Conservation (phyloP, 2,113 vertebrate genomes). For the Rhinoptilus africanus region DNA sequence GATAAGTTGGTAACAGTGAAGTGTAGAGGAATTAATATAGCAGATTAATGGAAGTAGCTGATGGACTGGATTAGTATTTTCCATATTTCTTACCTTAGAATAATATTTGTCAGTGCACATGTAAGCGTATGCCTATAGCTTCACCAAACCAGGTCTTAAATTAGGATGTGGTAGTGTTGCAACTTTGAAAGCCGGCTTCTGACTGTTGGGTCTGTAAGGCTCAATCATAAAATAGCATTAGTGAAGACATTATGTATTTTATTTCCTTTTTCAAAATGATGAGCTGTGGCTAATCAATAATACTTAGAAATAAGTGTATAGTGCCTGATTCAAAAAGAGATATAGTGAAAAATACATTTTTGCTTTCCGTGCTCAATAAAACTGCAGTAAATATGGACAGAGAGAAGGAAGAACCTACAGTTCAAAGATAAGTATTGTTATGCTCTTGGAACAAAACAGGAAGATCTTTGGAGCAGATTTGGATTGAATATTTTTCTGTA, state of each 20-base stretch:
- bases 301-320: neutral
- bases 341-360: neutral
- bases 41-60: neutral
- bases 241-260: neutral
- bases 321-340: neutral
- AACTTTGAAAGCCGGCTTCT: neutral
- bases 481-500: neutral
- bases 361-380: neutral
- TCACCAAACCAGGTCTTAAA: rapidly evolving
- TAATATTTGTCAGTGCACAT: neutral
- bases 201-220: neutral
- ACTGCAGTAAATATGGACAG: neutral
- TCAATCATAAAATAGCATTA: neutral
- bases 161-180: neutral
- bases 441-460: neutral
- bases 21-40: neutral
- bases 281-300: neutral
- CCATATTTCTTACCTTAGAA: neutral
- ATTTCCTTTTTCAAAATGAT: neutral
- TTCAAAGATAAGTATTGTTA: neutral
- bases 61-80: neutral
- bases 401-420: neutral
- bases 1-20: neutral
- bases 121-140: neutral
- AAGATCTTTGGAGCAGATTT: neutral